A percentile compares a stretch with the other conserved stretches of the same genome.
Conservation (phyloP, 2,797 vertebrate species). For the Pipistrellus nathusii region DNA sequence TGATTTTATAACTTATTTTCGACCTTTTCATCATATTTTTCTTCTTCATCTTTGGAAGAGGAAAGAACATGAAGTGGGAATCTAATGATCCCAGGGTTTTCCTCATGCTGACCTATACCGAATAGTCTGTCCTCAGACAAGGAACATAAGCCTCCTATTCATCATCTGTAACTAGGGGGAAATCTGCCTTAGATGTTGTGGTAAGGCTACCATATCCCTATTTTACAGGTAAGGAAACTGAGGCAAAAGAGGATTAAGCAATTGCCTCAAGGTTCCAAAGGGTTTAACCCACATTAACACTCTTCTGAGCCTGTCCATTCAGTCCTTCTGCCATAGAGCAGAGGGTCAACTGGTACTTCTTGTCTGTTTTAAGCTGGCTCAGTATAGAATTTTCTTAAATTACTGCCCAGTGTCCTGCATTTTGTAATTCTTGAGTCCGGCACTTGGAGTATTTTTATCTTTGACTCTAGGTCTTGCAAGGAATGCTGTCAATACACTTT, state of each 20-base stretch:
- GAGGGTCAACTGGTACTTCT: background rate
- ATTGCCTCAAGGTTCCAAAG: background rate
- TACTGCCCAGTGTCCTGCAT: background rate
- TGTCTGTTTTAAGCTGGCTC: background rate
- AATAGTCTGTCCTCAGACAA: background rate
- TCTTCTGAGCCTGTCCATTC: background rate
- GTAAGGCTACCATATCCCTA: background rate
- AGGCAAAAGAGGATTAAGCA: background rate
- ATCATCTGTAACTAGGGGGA: background rate
- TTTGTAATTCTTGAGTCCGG: background rate
- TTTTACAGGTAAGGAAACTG: background rate
- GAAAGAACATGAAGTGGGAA: background rate
- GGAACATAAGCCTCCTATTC: background rate
- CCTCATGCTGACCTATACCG: background rate
- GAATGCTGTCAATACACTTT: background rate
- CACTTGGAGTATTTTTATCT: slow-evolving; percentile 13
- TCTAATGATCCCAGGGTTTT: background rate
- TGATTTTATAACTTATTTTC: slow-evolving; percentile 6
- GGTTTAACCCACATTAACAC: background rate
- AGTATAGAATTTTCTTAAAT: slow-evolving; percentile 1
- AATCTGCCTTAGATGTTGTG: background rate
- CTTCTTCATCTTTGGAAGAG: slow-evolving; percentile 23
- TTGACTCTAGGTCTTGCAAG: background rate
- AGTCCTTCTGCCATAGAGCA: background rate
- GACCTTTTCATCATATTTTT: background rate